A percentile compares a stretch with the other conserved stretches of the same genome.
These are phyloP conservation scores for Lampris incognitus DNA, from an alignment of 2,113 vertebrate species.

Conservation along the genomic window DNA sequence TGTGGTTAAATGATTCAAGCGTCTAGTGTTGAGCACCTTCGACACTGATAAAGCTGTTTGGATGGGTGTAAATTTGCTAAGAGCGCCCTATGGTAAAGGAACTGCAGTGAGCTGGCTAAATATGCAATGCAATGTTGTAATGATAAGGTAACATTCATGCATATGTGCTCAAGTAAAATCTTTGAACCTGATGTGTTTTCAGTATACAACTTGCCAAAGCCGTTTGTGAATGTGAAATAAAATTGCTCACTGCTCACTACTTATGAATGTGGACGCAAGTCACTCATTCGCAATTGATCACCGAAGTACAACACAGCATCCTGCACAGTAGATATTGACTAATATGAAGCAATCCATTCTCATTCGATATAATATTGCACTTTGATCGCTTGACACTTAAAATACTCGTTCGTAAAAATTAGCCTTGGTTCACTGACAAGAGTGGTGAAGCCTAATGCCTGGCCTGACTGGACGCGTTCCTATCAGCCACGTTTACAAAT, in stretches of 20 bases:
- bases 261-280: slow-evolving; percentile 12
- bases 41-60: too few relatives aligned
- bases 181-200: neutral
- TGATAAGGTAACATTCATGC: neutral
- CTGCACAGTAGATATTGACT: neutral
- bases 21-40: too few relatives aligned
- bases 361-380: too few relatives aligned
- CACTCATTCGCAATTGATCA: neutral
- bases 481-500: slow-evolving; percentile 57
- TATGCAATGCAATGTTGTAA: neutral
- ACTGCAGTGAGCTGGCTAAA: too few relatives aligned
- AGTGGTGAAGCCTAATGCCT: too few relatives aligned
- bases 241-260: slow-evolving; percentile 2
- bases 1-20: too few relatives aligned
- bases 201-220: slow-evolving; percentile 14
- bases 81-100: too few relatives aligned
- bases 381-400: too few relatives aligned
- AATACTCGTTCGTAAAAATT: too few relatives aligned
- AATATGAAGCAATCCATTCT: too few relatives aligned
- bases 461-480: neutral
- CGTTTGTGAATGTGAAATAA: slow-evolving; percentile 29
- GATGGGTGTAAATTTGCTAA: too few relatives aligned
- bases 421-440: too few relatives aligned
- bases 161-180: neutral
- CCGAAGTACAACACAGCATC: neutral